Conservation (phyloP, 2,797 vertebrate genomes). For the Harpagifer antarcticus region DNA sequence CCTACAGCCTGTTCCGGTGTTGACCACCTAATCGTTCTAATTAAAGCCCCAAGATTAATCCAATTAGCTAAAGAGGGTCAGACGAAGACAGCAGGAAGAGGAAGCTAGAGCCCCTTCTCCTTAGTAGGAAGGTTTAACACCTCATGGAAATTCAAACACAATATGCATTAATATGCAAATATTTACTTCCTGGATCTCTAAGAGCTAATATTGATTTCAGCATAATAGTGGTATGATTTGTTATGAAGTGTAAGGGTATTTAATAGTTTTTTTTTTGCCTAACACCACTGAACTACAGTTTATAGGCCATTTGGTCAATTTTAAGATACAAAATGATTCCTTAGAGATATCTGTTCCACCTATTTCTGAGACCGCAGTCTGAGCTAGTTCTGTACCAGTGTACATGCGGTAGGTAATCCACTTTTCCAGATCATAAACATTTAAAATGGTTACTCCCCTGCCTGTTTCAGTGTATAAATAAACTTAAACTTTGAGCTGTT, state of each 20-base stretch:
- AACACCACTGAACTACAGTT: not conserved
- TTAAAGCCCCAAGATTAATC: slow-evolving; percentile 80
- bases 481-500: slow-evolving; percentile 4
- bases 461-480: not conserved
- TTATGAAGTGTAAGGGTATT: not conserved
- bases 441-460: not conserved
- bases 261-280: not conserved
- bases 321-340: no score
- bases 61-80: slow-evolving; percentile 77
- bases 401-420: no score
- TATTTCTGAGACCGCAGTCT: no score
- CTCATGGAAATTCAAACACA: not conserved
- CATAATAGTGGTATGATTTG: no score
- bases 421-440: not conserved
- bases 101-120: slow-evolving; percentile 34
- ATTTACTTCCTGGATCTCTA: not conserved
- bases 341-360: no score
- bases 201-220: not conserved
- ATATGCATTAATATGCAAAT: not conserved
- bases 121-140: slow-evolving; percentile 56
- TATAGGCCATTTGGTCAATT: no score
- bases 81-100: slow-evolving; percentile 53
- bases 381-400: no score
- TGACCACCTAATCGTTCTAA: slow-evolving; percentile 78
- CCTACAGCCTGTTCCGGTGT: slow-evolving; percentile 39